Base-by-base conservation (phyloP, 37 sponge, comb jelly and placozoan genomes). In the Chondrilla cf. caribensis region DNA sequence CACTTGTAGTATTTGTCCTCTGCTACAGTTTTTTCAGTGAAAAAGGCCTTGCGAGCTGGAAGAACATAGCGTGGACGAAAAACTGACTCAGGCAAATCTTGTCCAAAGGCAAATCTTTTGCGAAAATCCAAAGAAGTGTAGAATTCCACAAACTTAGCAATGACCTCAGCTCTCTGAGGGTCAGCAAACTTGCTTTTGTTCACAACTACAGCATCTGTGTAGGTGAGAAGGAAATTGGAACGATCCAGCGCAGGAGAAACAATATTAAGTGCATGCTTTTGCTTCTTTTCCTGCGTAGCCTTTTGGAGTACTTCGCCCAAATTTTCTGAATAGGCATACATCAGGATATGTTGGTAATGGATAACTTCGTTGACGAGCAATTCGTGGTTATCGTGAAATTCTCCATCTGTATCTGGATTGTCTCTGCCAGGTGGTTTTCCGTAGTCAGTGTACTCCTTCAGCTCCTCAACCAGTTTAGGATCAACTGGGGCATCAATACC, bases 141-240 rank as follows among this genome's bases (percentile, higher is more conserved):
- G 70, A 83, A 83, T 0, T 72, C 35, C 43, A 83, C 37, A 73
- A 83, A 83, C 21, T 71, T 73, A 6, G 19, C 6, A 57, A 83
- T 83, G 17, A 36, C 40, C 3, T 2, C 43, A 38, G 73, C 42
- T 37, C 19, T 83, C 31, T 29, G 68, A 7, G 0, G 68, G 21
- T 83, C 84, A 83, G 73, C 84, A 83, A 38, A 72, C 76, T 36
- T 58, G 36, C 19, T 9, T 57, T 83, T 83, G 60, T 83, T 83
- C 25, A 83, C 76, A 36, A 83, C 59, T 2, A 75, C 58, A 73
- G 84, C 84, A 83, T 83, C 84, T 4, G 84, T 83, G 62, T 83
- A 82, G 8, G 39, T 80, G 33, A 82, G 26, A 29, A 66, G 70
- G 9, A 18, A 33, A 51, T 82, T 82, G 35, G 47, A 43, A 2